Percentiles rank a stretch among this genome's conserved stretches.
phyloP scores from a whole-genome alignment of 2,888 invertebrate species.

The Beris morrisii region DNA sequence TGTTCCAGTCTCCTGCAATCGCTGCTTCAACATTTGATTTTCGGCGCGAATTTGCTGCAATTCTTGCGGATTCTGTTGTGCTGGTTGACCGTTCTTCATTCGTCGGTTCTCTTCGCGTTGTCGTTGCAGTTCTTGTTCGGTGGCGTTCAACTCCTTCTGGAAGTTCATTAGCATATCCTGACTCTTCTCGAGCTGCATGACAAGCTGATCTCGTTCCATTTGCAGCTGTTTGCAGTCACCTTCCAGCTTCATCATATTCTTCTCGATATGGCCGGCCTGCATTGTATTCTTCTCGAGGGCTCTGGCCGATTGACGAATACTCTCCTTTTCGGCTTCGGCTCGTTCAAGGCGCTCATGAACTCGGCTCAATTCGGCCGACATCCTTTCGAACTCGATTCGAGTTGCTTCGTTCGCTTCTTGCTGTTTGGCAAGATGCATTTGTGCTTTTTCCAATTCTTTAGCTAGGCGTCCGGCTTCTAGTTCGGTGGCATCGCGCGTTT shows the following conservation, averaged over 20 bases:
- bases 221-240: slow-evolving; percentile 83
- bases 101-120: slow-evolving; percentile 70
- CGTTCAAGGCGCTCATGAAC: slow-evolving; percentile 80
- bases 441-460: slow-evolving; percentile 83
- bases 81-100: slow-evolving; percentile 60
- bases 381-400: slow-evolving; percentile 81
- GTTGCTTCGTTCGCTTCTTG: slow-evolving; percentile 81
- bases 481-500: slow-evolving; percentile 75
- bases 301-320: slow-evolving; percentile 72
- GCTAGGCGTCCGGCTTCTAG: slow-evolving; percentile 81
- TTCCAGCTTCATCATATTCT: slow-evolving; percentile 82
- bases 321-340: slow-evolving; percentile 75
- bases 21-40: slow-evolving; percentile 62
- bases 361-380: slow-evolving; percentile 78
- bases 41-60: slow-evolving; percentile 73
- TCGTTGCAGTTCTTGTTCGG: slow-evolving; percentile 79
- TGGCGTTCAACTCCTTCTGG: slow-evolving; percentile 85
- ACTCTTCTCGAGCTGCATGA: slow-evolving; percentile 86
- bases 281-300: slow-evolving; percentile 77
- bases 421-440: slow-evolving; percentile 79
- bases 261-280: slow-evolving; percentile 80
- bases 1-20: slow-evolving; percentile 71
- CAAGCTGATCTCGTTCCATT: slow-evolving; percentile 80
- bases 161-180: slow-evolving; percentile 92
- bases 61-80: slow-evolving; percentile 75